phyloP scores from a whole-genome alignment of 2,888 invertebrate species.

The Hipparchia semele region DNA sequence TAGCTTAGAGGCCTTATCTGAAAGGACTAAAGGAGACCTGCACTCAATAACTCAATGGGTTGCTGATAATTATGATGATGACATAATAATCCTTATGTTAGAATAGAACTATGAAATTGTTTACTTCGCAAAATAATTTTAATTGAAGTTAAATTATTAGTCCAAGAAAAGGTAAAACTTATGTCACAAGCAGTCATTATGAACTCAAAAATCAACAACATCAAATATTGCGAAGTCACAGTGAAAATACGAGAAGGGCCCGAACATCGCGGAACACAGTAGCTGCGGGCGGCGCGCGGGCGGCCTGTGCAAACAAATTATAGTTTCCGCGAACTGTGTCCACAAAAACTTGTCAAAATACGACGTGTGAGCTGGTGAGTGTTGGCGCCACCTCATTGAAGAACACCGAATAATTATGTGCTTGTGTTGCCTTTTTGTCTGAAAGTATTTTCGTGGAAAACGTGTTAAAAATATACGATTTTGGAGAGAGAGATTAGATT shows the following conservation, averaged over 20 bases:
- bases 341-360: conserved; percentile 41
- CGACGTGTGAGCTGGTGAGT: not conserved
- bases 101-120: no score
- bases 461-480: not conserved
- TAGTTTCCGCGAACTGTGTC: conserved; percentile 35
- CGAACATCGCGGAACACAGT: conserved; percentile 9
- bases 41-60: no score
- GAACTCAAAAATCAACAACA: conserved; percentile 3
- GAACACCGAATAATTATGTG: not conserved
- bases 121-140: not conserved
- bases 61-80: no score
- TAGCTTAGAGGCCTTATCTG: no score
- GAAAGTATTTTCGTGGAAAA: not conserved
- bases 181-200: not conserved
- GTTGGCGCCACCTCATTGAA: conserved; percentile 30
- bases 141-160: not conserved
- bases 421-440: conserved; percentile 5
- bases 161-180: not conserved
- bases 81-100: no score
- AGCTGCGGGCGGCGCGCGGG: conserved; percentile 1
- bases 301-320: conserved; percentile 38
- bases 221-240: conserved; percentile 14
- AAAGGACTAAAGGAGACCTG: no score
- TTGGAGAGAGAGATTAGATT: not conserved
- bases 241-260: conserved; percentile 15